These are phyloP conservation scores for Montipora sp. DNA, from an alignment of 64 coral and sea anemone species.

Conservation along the genomic window DNA sequence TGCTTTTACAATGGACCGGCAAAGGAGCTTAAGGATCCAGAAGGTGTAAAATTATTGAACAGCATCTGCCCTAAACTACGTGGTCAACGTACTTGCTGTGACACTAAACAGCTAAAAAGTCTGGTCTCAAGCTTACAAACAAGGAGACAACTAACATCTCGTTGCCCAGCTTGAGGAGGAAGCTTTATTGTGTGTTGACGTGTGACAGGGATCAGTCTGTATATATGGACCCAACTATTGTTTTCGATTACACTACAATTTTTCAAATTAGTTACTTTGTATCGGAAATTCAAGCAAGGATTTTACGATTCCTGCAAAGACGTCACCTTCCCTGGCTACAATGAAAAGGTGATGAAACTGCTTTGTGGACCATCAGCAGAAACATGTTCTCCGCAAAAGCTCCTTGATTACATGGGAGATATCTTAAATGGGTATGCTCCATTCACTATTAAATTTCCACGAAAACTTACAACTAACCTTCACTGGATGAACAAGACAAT, in stretches of 20 bases:
- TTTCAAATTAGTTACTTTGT: constrained; percentile 47
- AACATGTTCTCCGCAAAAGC: constrained; percentile 52
- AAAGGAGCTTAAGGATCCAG: constrained; percentile 55
- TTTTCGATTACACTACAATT: background rate
- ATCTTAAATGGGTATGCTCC: constrained; percentile 68
- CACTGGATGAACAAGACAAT: constrained; percentile 52
- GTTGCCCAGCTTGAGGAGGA: constrained; percentile 86
- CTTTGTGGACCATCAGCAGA: constrained; percentile 58
- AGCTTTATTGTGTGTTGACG: constrained; percentile 73
- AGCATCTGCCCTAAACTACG: constrained; percentile 74
- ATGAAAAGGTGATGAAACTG: constrained; percentile 75
- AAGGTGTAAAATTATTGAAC: constrained; percentile 37
- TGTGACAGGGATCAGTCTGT: constrained; percentile 85
- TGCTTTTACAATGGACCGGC: constrained; percentile 91
- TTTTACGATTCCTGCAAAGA: constrained; percentile 91
- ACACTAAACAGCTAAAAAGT: constrained; percentile 47
- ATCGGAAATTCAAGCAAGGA: constrained; percentile 57
- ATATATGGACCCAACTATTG: no score
- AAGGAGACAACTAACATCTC: constrained; percentile 49
- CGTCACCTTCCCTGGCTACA: constrained; percentile 69
- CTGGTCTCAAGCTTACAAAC: constrained; percentile 53
- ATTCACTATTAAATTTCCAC: constrained; percentile 56
- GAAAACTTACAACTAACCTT: background rate
- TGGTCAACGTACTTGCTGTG: constrained; percentile 71
- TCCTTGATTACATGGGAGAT: constrained; percentile 75